Evolutionary conservation across 2,113 vertebrate genomes (phyloP).

Genomic region (Gambusia holbrooki): DNA sequence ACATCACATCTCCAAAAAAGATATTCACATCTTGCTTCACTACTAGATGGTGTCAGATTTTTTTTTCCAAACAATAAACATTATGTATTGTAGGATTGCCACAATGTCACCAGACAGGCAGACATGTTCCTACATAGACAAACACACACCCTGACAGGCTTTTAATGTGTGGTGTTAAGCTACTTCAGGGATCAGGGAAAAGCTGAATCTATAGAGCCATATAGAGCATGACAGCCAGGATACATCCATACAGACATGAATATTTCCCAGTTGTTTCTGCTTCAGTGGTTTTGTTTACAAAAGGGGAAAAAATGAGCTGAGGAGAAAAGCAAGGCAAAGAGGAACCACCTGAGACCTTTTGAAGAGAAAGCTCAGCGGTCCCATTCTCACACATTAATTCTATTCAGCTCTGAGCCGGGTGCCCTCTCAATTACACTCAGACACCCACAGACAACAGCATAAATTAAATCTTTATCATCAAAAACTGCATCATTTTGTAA

Average conservation of each 20-base stretch:
- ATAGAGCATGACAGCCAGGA: constrained; percentile 26
- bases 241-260: constrained; percentile 28
- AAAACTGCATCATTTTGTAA: constrained; percentile 42
- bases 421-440: constrained; percentile 62
- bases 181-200: constrained; percentile 23
- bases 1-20: constrained; percentile 9
- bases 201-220: constrained; percentile 12
- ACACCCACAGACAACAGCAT: constrained; percentile 50
- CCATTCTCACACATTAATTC: constrained; percentile 66
- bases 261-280: constrained; percentile 37
- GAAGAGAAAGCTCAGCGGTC: constrained; percentile 57
- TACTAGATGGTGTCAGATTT: constrained; percentile 8
- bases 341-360: constrained; percentile 67
- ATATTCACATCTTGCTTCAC: constrained; percentile 26
- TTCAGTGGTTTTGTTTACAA: constrained; percentile 61
- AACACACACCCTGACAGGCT: not conserved
- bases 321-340: constrained; percentile 56
- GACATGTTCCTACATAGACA: not conserved
- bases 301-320: constrained; percentile 48
- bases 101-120: constrained; percentile 22
- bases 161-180: constrained; percentile 3
- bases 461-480: constrained; percentile 56
- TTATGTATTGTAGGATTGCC: not conserved
- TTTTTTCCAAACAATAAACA: too few relatives aligned
- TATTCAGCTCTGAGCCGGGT: constrained; percentile 47